Evolutionary conservation across 2,797 vertebrate genomes (phyloP).

Genomic region (Dallia pectoralis): DNA sequence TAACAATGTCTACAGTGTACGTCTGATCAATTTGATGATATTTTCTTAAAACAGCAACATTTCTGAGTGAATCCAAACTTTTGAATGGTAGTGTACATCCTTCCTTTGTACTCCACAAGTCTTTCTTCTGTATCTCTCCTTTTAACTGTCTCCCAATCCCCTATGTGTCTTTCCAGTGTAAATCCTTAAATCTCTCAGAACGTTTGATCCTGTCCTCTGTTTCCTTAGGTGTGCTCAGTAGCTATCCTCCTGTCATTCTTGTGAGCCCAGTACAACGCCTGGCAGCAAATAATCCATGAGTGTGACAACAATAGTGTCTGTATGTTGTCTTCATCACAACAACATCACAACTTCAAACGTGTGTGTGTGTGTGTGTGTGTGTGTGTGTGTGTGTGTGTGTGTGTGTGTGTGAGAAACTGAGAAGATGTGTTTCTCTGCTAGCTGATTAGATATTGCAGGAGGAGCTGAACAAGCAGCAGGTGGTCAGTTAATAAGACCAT

Average conservation of each 20-base stretch:
- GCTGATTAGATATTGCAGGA: not conserved
- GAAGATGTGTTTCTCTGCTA: conserved; percentile 4
- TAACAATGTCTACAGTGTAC: too few species aligned
- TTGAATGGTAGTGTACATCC: too few species aligned
- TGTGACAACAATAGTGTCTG: conserved; percentile 1
- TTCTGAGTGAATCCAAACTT: too few species aligned
- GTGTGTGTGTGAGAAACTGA: conserved; percentile 1
- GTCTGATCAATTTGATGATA: too few species aligned
- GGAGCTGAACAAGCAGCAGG: not conserved
- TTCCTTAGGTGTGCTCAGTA: not conserved
- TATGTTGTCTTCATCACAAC: not conserved
- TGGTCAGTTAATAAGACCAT: conserved; percentile 1
- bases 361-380: not conserved
- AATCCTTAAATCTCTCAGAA: not conserved
- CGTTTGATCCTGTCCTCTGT: not conserved
- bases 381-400: not conserved
- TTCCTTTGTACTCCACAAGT: not conserved
- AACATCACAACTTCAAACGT: not conserved
- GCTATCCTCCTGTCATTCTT: not conserved
- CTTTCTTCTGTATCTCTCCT: not conserved
- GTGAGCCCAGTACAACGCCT: not conserved
- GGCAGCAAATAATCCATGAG: too few species aligned
- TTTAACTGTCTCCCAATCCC: not conserved
- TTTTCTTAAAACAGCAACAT: too few species aligned
- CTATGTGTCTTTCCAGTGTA: not conserved